phyloP scores from a whole-genome alignment of 1,140 invertebrate species.

The Eciton burchellii region DNA sequence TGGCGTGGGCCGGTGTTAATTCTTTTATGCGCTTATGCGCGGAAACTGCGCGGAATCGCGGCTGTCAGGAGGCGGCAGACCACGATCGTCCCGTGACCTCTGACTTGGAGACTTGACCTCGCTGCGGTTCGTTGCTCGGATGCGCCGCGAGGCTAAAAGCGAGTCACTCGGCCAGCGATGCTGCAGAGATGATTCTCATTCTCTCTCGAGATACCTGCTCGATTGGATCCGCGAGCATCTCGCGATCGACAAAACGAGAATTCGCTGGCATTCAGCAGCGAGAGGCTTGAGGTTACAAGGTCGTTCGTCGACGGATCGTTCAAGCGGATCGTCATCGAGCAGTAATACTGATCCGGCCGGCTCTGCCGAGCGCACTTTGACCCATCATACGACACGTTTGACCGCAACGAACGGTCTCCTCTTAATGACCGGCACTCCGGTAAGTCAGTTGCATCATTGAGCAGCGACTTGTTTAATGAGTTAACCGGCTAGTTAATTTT shows the following conservation, averaged over 20 bases:
- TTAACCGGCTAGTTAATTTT: background rate
- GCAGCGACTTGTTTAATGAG: background rate
- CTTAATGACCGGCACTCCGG: background rate
- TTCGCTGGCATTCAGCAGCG: background rate
- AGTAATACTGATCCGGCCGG: background rate
- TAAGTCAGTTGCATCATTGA: background rate
- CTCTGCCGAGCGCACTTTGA: background rate
- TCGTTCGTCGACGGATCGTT: background rate
- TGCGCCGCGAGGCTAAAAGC: no score
- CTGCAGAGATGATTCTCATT: no score
- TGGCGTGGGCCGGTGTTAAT: conserved; percentile 27
- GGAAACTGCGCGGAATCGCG: conserved; percentile 8
- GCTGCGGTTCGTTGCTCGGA: no score
- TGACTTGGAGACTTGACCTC: conserved; percentile 23
- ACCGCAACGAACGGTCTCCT: background rate
- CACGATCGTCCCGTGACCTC: conserved; percentile 12
- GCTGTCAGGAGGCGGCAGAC: background rate
- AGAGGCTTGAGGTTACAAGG: background rate
- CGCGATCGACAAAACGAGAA: no score
- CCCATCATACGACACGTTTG: background rate
- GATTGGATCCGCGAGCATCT: no score
- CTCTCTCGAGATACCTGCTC: no score
- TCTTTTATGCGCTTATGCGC: background rate
- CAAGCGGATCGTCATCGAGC: background rate
- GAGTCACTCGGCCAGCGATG: no score